Evolutionary conservation across 2,888 invertebrate genomes (phyloP).

Genomic region (Coecobrya sp.): DNA sequence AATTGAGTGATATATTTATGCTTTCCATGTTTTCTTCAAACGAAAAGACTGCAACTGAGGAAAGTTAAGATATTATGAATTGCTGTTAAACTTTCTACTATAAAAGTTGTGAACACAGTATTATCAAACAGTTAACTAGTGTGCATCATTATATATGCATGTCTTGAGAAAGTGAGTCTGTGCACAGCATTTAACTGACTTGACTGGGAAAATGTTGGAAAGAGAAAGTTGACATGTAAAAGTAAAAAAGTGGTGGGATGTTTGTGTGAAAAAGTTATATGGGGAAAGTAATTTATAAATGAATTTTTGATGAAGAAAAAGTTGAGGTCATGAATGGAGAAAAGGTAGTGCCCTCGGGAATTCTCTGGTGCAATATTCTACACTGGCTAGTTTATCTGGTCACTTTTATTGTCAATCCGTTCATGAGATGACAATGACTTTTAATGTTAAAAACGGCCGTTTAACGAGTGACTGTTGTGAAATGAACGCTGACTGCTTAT

Average conservation of each 20-base stretch:
- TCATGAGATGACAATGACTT: slow-evolving; percentile 68
- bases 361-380: slow-evolving; percentile 63
- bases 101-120: slow-evolving; percentile 1
- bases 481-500: no score
- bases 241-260: neutral
- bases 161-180: no score
- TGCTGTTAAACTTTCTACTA: neutral
- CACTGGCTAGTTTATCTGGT: slow-evolving; percentile 57
- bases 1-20: slow-evolving; percentile 37
- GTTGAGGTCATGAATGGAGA: slow-evolving; percentile 62
- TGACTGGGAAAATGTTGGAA: no score
- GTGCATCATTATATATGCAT: no score
- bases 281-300: neutral
- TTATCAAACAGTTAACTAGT: no score
- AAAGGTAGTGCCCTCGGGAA: slow-evolving; percentile 31
- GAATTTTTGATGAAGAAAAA: neutral
- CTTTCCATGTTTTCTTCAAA: slow-evolving; percentile 58
- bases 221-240: no score
- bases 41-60: slow-evolving; percentile 35
- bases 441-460: neutral
- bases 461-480: neutral
- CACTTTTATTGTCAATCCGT: slow-evolving; percentile 65
- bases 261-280: neutral
- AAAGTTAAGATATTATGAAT: neutral
- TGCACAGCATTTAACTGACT: no score